Base-by-base conservation (phyloP, 1,140 invertebrate species). In the Bicyclus anynana region DNA sequence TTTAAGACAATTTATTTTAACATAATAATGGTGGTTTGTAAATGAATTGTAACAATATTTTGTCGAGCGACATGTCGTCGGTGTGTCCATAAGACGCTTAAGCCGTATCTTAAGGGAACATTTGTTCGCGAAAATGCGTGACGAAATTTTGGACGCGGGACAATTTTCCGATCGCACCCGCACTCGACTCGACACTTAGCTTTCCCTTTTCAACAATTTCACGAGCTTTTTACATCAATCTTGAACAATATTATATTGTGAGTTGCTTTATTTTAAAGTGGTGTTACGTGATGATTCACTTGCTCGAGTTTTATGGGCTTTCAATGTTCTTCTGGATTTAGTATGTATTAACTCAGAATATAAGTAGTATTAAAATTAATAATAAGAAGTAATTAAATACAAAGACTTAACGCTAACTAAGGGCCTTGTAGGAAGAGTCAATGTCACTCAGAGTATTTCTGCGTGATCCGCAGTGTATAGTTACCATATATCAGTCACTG, bases 181-280 rank as follows among this genome's bases (percentile, higher is more conserved):
- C 67, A 61, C 71, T 72, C 72, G 60, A 68, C 74, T 71, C 69
- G 68, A 77, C 77, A 84, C 82, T 87, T 81, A 85, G 80, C 68
- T 66, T 78, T 73, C 80, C 80, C 77, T 84, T 87, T 87, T 85
- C 78, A 79, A 77, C 80, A 87, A 87, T 87, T 84, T 85, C 76
- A 75, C 74, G 68, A 79, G 79, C 68, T 77, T 80, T 74, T 80
- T 73, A 82, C 79, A 84, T 80, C 82, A 84, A 81, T 87, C 80
- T 77, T 67, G 59, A 62, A 71, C 65, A 73, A 74, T 81, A 68
- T 64, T 74, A 78, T 72, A 71, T 71, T 67, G 51, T 38, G 20
- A 57, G 53, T 26, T 58, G 47, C 44, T 56, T 53, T 56, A 42
- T 61, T 56, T 55, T 52, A 61, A 61, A 54, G 58, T 60, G 52